Evolutionary conservation across 1,140 invertebrate genomes (phyloP).

Genomic region (Daktulosphaira vitifoliae): DNA sequence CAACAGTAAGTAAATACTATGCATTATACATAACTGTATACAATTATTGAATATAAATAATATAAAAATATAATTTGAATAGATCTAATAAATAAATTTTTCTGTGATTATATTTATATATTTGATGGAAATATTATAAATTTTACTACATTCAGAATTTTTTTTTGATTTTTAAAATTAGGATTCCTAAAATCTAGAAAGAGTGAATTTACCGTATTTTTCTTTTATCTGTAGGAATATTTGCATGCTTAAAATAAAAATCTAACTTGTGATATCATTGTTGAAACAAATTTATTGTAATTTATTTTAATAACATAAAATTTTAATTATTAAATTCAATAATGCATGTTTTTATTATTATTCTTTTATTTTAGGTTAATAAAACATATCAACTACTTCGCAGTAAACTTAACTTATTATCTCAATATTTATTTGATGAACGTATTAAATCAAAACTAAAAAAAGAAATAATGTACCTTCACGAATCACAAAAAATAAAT

Average conservation of each 20-base stretch:
- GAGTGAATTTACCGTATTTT: too few species aligned
- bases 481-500: constrained; percentile 46
- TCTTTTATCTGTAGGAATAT: too few species aligned
- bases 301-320: not conserved
- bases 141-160: too few species aligned
- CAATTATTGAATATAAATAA: not conserved
- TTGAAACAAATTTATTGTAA: too few species aligned
- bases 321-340: not conserved
- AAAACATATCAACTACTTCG: constrained; percentile 94
- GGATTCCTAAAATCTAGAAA: too few species aligned
- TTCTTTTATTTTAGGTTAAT: constrained; percentile 56
- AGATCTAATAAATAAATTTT: constrained; percentile 20
- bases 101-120: not conserved
- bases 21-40: not conserved
- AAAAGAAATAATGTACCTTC: constrained; percentile 73
- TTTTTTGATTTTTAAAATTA: too few species aligned
- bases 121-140: too few species aligned
- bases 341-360: not conserved
- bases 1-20: constrained; percentile 57
- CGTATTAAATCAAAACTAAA: constrained; percentile 92
- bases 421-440: constrained; percentile 96
- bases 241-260: too few species aligned
- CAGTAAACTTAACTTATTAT: constrained; percentile 90
- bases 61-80: not conserved
- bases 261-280: too few species aligned